A percentile compares a stretch with the other conserved stretches of the same genome.
These are phyloP conservation scores for Pongo pygmaeus DNA, from an alignment of 2,113 vertebrate genomes.

Conservation along the genomic window DNA sequence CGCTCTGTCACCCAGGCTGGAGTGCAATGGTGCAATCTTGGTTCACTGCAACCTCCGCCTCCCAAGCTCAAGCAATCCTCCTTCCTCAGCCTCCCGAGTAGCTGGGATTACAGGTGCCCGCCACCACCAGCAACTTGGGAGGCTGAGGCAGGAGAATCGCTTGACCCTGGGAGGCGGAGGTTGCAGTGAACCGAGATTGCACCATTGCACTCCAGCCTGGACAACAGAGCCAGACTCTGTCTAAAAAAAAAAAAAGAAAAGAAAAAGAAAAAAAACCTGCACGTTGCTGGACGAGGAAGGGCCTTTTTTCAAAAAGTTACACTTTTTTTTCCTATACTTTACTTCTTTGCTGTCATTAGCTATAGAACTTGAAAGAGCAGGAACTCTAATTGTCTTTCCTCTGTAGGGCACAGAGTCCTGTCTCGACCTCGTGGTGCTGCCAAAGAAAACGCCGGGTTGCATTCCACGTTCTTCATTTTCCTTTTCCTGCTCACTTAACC, in stretches of 20 bases:
- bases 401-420: not conserved
- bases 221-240: fast-evolving
- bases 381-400: not conserved
- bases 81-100: too few species aligned
- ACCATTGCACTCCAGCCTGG: too few species aligned
- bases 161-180: too few species aligned
- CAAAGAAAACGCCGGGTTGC: slow-evolving; percentile 85
- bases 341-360: slow-evolving; percentile 64
- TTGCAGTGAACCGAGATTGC: too few species aligned
- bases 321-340: slow-evolving; percentile 20
- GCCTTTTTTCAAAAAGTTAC: slow-evolving; percentile 38
- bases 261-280: too few species aligned
- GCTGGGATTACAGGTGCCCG: too few species aligned
- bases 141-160: too few species aligned
- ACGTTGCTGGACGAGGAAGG: fast-evolving
- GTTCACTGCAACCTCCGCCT: too few species aligned
- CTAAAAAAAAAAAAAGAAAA: too few species aligned
- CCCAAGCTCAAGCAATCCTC: too few species aligned
- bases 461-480: slow-evolving; percentile 84
- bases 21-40: fast-evolving
- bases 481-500: slow-evolving; percentile 86
- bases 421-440: slow-evolving; percentile 71
- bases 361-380: slow-evolving; percentile 74
- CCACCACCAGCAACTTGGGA: too few species aligned
- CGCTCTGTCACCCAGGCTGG: too few species aligned